Base-by-base conservation (phyloP, 2,888 invertebrate species). In the Terebella lapidaria region DNA sequence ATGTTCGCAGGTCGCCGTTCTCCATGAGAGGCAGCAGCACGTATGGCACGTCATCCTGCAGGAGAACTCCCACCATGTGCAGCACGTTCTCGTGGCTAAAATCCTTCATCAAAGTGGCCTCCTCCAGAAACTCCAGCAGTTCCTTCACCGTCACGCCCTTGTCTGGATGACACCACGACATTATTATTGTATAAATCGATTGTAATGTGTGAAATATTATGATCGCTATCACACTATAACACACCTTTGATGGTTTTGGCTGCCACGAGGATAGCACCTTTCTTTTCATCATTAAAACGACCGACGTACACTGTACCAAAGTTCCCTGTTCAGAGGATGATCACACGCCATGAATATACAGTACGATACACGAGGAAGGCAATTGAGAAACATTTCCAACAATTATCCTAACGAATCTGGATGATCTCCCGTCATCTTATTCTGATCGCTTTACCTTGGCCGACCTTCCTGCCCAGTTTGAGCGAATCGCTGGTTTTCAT, bases 51-150 rank as follows among this genome's bases (percentile, higher is more conserved):
- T 75, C 75, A 29, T 70, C 67, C 1, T 72, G 72, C 53, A 77
- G 73, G 49, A 75, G 72, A 20, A 82, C 77, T 22, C 81, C 81
- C 3, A 77, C 68, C n/a, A 82, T 62, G 15, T 71, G 67, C 1
- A 82, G 67, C 2, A 82, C 80, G 65, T 82, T 80, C n/a, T 71
- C 70, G 67, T 82, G 82, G 57, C 77, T 71, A 61, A 82, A 78
- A 57, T 78, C 76, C 60, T 78, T 75, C 81, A 82, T 82, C 10
- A 63, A 29, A 20, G 57, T 57, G n/a, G 63, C 63, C 47, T 66
- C 66, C 27, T 59, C 58, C 45, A 66, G 58, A 56, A 66, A 66
- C n/a, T 54, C 49, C 20, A 28, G 28, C 42, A 60, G 49, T 5
- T 49, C 49, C 24, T 49, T 49, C 18, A 22, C 49, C 5, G 15